These are phyloP conservation scores for Lepidochrysops patricia DNA, from an alignment of 2,888 invertebrate species.

Conservation along the genomic window DNA sequence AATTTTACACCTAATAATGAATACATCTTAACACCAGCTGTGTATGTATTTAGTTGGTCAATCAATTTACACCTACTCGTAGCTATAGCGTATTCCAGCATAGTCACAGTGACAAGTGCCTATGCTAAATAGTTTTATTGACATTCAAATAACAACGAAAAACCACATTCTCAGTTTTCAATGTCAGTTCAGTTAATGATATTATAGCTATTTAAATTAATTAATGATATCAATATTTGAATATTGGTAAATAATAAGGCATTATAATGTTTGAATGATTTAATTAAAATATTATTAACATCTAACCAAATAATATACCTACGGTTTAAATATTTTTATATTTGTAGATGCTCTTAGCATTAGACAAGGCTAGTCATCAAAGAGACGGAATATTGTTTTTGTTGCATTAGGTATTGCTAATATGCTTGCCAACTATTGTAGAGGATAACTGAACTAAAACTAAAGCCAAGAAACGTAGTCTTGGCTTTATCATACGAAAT, in stretches of 20 bases:
- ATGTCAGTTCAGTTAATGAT: not conserved
- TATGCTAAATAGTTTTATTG: not conserved
- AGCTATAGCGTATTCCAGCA: too few species aligned
- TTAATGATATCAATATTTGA: not conserved
- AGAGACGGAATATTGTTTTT: not conserved
- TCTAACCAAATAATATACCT: not conserved
- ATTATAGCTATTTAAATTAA: not conserved
- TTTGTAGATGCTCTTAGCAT: too few species aligned
- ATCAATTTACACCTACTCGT: not conserved
- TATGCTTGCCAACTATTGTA: too few species aligned
- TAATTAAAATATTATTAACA: not conserved
- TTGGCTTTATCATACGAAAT: too few species aligned
- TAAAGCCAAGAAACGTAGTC: too few species aligned
- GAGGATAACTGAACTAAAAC: too few species aligned
- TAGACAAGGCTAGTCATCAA: too few species aligned
- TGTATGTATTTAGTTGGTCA: not conserved
- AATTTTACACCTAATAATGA: not conserved
- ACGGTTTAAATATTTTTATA: too few species aligned
- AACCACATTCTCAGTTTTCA: constrained; percentile 4
- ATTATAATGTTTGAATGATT: not conserved
- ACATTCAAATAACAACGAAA: not conserved
- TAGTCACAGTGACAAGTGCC: not conserved
- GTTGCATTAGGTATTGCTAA: not conserved
- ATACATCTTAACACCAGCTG: not conserved
- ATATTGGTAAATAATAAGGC: not conserved